These are phyloP conservation scores for Takifugu rubripes DNA, from an alignment of 2,797 vertebrate genomes.

Conservation along the genomic window DNA sequence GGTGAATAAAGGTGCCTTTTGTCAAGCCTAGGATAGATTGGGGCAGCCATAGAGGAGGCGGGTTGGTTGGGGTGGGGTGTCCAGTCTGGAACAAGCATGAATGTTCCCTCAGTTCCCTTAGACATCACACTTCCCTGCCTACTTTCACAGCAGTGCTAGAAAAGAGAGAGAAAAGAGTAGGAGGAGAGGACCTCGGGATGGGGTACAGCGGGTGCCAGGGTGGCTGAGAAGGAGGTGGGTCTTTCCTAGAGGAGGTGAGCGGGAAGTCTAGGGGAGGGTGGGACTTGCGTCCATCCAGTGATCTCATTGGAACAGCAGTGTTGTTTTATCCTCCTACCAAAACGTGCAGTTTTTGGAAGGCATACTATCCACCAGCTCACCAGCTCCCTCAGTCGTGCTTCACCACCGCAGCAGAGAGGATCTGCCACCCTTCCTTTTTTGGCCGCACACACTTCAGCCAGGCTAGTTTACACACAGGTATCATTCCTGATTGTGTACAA, in stretches of 20 bases:
- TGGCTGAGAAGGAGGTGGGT: constrained; percentile 49
- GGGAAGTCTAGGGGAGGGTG: constrained; percentile 84
- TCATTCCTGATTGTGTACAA: constrained; percentile 1
- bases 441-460: constrained; percentile 7
- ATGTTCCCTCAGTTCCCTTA: constrained; percentile 87
- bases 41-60: constrained; percentile 47
- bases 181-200: constrained; percentile 46
- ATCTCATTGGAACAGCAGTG: constrained; percentile 94
- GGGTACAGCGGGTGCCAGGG: constrained; percentile 58
- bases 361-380: constrained; percentile 75
- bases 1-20: constrained; percentile 95
- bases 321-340: constrained; percentile 73
- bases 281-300: constrained; percentile 88
- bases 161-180: constrained; percentile 41
- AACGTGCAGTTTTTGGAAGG: constrained; percentile 88
- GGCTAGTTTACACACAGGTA: constrained; percentile 16
- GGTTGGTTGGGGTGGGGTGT: constrained; percentile 63
- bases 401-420: constrained; percentile 53
- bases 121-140: constrained; percentile 78
- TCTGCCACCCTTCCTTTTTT: constrained; percentile 9
- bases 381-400: constrained; percentile 63
- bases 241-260: constrained; percentile 66
- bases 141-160: constrained; percentile 73
- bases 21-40: constrained; percentile 70
- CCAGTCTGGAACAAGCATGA: constrained; percentile 83